Base-by-base conservation (phyloP, 1,140 invertebrate genomes). In the Caenorhabditis elegans region DNA sequence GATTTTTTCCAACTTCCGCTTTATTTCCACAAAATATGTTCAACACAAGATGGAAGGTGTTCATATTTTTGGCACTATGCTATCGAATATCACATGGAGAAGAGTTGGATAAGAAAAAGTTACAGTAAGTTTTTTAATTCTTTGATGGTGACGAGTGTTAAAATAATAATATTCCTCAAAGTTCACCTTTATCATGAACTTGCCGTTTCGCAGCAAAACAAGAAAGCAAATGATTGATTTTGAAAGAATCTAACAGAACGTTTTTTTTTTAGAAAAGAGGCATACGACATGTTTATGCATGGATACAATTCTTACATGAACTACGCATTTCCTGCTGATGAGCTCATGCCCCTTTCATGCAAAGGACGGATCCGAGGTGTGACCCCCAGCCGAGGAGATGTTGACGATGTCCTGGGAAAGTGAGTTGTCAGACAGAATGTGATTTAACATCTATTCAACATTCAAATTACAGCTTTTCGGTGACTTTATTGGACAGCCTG, bases 401-500 rank as follows among this genome's bases (percentile, higher is more conserved):
- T 98, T 91, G 96, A 98, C 91, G 96, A 97, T 90, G 93, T 94
- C 48, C 91, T 98, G 80, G 96, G 97, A 92, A 98, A 98, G 95
- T 97, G 92, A 93, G 95, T 92, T 36, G 24, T 84, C 3, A n/a
- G n/a, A n/a, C n/a, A n/a, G n/a, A 17, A 43, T 5, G 39, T 15
- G 39, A 43, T 43, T 8, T 8, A 15, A 43, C 39, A 43, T 8
- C 39, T 5, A 43, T 75, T 28, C 19, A 53, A 31, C 24, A 51
- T 76, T 65, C 86, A 85, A 85, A 89, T 94, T 94, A 86, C 92
- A 97, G 95, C 91, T 98, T 97, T 90, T 98, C 97, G 0, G 92
- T 99, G 83, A 98, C 97, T 0, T 90, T 99, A 51, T 94, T 98
- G 76, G 97, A 98, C 90, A 93, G 95, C 34, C 90, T 98, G 88